These are phyloP conservation scores for Enteromius viviparus DNA, from an alignment of 2,797 vertebrate genomes.

Conservation along the genomic window DNA sequence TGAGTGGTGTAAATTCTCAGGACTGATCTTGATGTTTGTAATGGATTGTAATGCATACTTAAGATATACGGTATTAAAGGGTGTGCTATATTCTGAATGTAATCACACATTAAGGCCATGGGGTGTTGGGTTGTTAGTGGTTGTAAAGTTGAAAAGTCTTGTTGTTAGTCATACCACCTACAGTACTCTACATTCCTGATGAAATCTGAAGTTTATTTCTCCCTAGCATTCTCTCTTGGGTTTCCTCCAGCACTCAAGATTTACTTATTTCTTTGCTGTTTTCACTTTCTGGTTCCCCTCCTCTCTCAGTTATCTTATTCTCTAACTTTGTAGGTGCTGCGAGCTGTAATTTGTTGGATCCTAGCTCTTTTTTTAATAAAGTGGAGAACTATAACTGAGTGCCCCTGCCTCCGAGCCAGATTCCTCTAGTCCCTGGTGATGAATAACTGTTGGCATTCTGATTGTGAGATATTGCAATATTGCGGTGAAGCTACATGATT, in stretches of 20 bases:
- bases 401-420: slow-evolving; percentile 49
- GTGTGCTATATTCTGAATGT: neutral
- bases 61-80: neutral
- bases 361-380: slow-evolving; percentile 66
- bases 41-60: neutral
- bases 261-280: slow-evolving; percentile 34
- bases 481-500: slow-evolving; percentile 54
- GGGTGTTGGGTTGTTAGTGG: too few species aligned
- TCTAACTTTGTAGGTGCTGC: slow-evolving; percentile 48
- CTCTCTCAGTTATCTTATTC: slow-evolving; percentile 32
- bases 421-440: slow-evolving; percentile 55
- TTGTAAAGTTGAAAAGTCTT: neutral
- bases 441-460: slow-evolving; percentile 67
- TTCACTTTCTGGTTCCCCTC: slow-evolving; percentile 53
- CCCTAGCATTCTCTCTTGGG: slow-evolving; percentile 4
- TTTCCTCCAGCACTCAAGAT: slow-evolving; percentile 1
- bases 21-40: too few species aligned
- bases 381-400: slow-evolving; percentile 63
- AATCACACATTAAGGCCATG: neutral
- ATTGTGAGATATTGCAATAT: slow-evolving; percentile 73
- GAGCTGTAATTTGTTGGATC: slow-evolving; percentile 54
- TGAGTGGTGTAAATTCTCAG: too few species aligned
- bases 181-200: neutral
- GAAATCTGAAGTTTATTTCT: slow-evolving; percentile 31
- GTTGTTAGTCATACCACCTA: slow-evolving; percentile 28